Base-by-base conservation (phyloP, 2,113 vertebrate species). In the Raja brachyura region DNA sequence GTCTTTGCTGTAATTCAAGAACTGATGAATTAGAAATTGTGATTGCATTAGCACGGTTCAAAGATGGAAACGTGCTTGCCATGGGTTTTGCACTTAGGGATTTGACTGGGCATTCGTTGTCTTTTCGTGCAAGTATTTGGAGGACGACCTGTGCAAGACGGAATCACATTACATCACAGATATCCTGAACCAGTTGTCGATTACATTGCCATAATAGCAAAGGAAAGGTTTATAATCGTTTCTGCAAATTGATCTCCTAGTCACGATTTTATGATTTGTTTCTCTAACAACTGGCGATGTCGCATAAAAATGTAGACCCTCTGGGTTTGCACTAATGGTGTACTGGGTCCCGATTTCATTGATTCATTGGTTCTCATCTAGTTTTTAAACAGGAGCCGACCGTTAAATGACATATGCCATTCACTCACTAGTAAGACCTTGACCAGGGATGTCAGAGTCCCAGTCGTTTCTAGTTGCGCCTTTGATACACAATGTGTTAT, bases 221-320 rank as follows among this genome's bases (percentile, higher is more conserved):
- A 63, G n/a, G 66, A 73, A 48, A 39, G 4, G 63, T 73, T 92
- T 25, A 39, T 92, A 70, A 25, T 28, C 63, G 63, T 20, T 39
- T 31, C 96, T 97, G 97, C 97, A 98, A 96, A 97, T 94, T 33
- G 96, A 99, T 98, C 97, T 95, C 94, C 95, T 95, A 95, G 96
- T 96, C 95, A 95, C 95, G 96, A 96, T 96, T 97, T 96, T 96
- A 95, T 96, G 96, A 96, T 96, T 96, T 97, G 97, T 97, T 97
- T 97, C 96, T 97, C 97, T 94, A 95, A 96, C 96, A 96, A 96
- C 76, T 93, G 95, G 96, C 94, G 96, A 94, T 95, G 95, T 93
- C 94, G 66, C 94, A 93, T 94, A 94, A 94, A 96, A 95, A 95
- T 94, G 61, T 8, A 18, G 70, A 73, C 0, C 95, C 95, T 94